phyloP scores from a whole-genome alignment of 2,888 invertebrate genomes.

The Watsonalla binaria region DNA sequence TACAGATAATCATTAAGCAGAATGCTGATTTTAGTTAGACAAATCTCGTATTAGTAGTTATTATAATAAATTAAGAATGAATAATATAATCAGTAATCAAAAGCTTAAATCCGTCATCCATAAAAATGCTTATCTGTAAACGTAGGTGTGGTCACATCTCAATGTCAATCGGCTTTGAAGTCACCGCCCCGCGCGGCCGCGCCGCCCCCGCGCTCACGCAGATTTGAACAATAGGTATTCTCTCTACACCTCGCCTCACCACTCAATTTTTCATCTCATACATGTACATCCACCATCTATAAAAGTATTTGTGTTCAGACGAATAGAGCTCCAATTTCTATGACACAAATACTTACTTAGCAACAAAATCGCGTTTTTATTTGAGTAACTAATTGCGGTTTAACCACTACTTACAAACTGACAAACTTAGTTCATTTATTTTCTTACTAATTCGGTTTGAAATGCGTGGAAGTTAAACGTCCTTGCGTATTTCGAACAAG shows the following conservation, averaged over 20 bases:
- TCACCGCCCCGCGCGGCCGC: constrained; percentile 37
- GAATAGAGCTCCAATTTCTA: constrained; percentile 17
- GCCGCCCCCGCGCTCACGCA: constrained; percentile 20
- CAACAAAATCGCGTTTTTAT: background rate
- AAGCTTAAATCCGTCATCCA: constrained; percentile 13
- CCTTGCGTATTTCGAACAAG: constrained; percentile 22
- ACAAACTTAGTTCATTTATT: constrained; percentile 7
- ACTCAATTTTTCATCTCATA: constrained; percentile 37
- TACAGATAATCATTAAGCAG: background rate
- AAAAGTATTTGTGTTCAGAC: constrained; percentile 4
- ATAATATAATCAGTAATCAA: constrained; percentile 9
- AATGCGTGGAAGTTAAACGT: constrained; percentile 11
- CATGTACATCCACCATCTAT: constrained; percentile 8
- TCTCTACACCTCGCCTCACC: constrained; percentile 46
- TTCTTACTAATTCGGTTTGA: constrained; percentile 16
- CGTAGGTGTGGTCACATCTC: constrained; percentile 48
- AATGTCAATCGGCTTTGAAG: constrained; percentile 51
- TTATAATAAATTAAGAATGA: background rate
- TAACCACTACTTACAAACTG: no score
- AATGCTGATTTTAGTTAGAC: background rate
- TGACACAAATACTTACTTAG: background rate
- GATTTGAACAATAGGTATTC: constrained; percentile 48
- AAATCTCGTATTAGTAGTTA: background rate
- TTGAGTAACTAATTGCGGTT: no score
- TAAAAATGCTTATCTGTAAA: constrained; percentile 21